Conservation (phyloP, 2,888 invertebrate genomes). For the Allygus modestus region DNA sequence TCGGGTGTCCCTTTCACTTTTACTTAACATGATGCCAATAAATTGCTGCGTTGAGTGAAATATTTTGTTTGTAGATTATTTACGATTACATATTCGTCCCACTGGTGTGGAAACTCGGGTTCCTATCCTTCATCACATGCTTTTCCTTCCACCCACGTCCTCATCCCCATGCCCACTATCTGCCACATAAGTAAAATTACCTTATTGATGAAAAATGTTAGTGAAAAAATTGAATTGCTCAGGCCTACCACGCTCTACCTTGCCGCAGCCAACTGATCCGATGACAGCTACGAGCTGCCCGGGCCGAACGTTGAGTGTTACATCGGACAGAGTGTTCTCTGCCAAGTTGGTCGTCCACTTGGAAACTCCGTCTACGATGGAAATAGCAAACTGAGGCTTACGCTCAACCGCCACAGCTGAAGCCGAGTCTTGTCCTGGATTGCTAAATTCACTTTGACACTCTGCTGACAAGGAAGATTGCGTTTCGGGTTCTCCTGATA, state of each 20-base stretch:
- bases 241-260: conserved; percentile 73
- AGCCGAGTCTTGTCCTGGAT: background rate
- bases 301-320: conserved; percentile 78
- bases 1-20: too few relatives aligned
- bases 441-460: background rate
- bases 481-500: background rate
- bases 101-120: too few relatives aligned
- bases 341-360: conserved; percentile 81
- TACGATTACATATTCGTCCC: too few relatives aligned
- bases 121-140: too few relatives aligned
- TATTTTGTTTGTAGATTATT: too few relatives aligned
- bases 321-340: conserved; percentile 77
- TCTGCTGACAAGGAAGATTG: background rate
- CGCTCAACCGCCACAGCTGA: background rate
- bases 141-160: too few relatives aligned
- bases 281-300: conserved; percentile 81
- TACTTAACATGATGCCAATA: too few relatives aligned
- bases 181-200: too few relatives aligned
- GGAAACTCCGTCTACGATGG: conserved; percentile 80
- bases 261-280: conserved; percentile 84
- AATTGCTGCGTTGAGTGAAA: too few relatives aligned
- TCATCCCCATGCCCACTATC: too few relatives aligned
- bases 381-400: conserved; percentile 20
- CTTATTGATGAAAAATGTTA: too few relatives aligned
- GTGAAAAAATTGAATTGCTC: background rate